Evolutionary conservation across 2,113 vertebrate genomes (phyloP).

Genomic region (Aptenodytes forsteri): DNA sequence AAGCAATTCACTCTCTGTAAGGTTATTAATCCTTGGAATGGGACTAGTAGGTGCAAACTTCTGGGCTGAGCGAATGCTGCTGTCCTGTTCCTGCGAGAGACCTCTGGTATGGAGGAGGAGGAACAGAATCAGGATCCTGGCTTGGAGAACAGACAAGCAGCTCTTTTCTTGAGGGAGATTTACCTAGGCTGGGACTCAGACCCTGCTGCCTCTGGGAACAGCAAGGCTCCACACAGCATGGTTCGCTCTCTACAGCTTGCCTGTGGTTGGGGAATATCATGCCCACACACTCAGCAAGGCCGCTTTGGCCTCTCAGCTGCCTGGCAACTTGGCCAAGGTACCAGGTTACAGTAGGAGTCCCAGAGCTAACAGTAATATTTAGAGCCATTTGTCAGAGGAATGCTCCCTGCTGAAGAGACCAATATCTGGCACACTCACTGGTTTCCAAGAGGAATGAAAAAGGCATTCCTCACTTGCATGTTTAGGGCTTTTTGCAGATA

Average conservation of each 20-base stretch:
- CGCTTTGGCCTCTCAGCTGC: background rate
- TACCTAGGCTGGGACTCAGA: background rate
- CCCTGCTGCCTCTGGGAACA: background rate
- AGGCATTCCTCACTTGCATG: background rate
- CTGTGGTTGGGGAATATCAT: background rate
- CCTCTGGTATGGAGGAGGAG: background rate
- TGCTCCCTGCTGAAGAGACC: background rate
- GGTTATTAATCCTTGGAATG: background rate
- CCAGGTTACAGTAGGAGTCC: background rate
- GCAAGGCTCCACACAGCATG: background rate
- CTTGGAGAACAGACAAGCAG: background rate
- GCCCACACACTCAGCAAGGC: background rate
- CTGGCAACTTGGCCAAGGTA: background rate
- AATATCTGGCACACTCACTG: background rate
- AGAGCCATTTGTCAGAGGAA: background rate
- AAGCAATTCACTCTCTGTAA: background rate
- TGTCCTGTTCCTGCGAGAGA: background rate
- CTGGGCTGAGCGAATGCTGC: background rate
- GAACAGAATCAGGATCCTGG: background rate
- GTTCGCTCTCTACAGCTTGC: background rate
- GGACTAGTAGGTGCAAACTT: background rate
- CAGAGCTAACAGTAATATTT: background rate
- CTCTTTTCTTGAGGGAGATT: background rate
- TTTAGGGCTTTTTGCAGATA: background rate
- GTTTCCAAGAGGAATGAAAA: background rate